A percentile compares a stretch with the other conserved stretches of the same genome.
Conservation (phyloP, 2,888 invertebrate genomes). For the Tipula vernalis region DNA sequence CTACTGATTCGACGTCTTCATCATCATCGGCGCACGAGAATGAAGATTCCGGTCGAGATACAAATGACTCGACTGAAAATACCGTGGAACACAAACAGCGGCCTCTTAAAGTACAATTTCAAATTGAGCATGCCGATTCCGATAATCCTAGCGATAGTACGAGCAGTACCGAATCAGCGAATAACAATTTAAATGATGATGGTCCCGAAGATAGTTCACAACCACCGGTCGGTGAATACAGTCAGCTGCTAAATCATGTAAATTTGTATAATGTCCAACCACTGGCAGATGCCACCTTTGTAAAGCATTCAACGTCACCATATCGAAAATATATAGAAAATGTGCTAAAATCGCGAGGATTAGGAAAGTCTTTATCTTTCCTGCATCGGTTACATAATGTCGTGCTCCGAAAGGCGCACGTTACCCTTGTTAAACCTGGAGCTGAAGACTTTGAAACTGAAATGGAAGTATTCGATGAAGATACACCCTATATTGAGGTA, state of each 20-base stretch:
- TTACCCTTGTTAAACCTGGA: conserved; percentile 50
- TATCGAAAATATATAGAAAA: conserved; percentile 76
- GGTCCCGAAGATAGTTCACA: not conserved
- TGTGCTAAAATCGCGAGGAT: conserved; percentile 73
- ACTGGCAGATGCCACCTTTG: conserved; percentile 39
- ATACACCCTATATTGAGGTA: conserved; percentile 19
- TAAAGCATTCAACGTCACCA: conserved; percentile 39
- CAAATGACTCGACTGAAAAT: not conserved
- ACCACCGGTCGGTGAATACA: conserved; percentile 17
- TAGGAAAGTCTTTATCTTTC: conserved; percentile 68
- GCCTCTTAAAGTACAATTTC: conserved; percentile 30
- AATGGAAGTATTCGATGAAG: conserved; percentile 36
- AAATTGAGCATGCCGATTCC: conserved; percentile 24
- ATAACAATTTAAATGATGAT: not conserved
- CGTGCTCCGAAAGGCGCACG: conserved; percentile 55
- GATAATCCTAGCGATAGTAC: conserved; percentile 30
- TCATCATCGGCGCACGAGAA: conserved; percentile 32
- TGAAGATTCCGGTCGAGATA: conserved; percentile 26
- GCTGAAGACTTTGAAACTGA: conserved; percentile 29
- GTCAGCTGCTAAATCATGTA: conserved; percentile 23
- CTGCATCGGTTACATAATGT: conserved; percentile 58
- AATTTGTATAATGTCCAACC: conserved; percentile 42
- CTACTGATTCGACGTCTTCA: conserved; percentile 27
- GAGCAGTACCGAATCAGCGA: conserved; percentile 32
- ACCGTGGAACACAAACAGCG: conserved; percentile 14